Percentiles rank a stretch among this genome's conserved stretches.
These are phyloP conservation scores for Leptonema lineaticorne DNA, from an alignment of 1,140 invertebrate genomes.

Conservation along the genomic window DNA sequence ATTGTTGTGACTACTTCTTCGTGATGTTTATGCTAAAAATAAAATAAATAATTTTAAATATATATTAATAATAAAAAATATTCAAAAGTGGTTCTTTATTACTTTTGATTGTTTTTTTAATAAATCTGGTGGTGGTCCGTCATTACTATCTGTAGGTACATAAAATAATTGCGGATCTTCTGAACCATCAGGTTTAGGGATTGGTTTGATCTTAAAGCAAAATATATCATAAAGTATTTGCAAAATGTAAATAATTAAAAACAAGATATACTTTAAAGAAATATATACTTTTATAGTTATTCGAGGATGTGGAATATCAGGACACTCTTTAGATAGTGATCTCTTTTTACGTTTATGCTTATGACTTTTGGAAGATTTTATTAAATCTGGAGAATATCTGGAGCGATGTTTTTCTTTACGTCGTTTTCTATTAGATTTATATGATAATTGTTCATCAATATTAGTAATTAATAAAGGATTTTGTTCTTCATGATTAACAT, in stretches of 20 bases:
- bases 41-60: constrained; percentile 2
- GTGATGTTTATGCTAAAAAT: constrained; percentile 20
- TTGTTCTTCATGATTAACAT: constrained; percentile 41
- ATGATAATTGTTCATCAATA: constrained; percentile 51
- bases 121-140: constrained; percentile 59
- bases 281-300: constrained; percentile 73
- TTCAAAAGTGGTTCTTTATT: constrained; percentile 1
- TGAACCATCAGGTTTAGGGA: constrained; percentile 74
- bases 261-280: neutral
- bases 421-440: constrained; percentile 62
- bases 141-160: constrained; percentile 68
- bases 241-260: neutral
- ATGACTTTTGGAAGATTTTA: constrained; percentile 62
- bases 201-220: constrained; percentile 70
- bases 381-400: constrained; percentile 66
- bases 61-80: neutral
- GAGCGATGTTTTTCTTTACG: constrained; percentile 69
- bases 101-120: constrained; percentile 47
- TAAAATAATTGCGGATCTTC: constrained; percentile 70
- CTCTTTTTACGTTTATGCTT: constrained; percentile 74
- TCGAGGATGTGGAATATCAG: constrained; percentile 65
- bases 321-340: constrained; percentile 66
- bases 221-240: constrained; percentile 11
- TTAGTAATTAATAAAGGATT: constrained; percentile 49
- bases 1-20: constrained; percentile 23